Conservation (phyloP, 1,140 invertebrate species). For the Papilio helenus region DNA sequence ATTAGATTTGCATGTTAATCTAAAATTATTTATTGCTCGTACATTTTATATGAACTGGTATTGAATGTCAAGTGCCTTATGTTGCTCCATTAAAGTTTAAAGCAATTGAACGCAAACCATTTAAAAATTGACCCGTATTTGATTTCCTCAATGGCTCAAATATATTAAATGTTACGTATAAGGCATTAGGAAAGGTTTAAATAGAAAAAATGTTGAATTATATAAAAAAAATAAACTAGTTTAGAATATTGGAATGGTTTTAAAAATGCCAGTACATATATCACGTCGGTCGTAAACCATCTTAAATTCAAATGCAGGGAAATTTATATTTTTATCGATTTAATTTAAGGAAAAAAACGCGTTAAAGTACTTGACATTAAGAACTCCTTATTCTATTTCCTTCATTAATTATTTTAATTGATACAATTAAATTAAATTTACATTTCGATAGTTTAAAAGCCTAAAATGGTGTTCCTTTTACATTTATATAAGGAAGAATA, state of each 20-base stretch:
- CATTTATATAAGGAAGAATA: neutral
- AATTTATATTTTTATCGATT: neutral
- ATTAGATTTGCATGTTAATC: slow-evolving; percentile 23
- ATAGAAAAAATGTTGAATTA: neutral
- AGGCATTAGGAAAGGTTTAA: neutral
- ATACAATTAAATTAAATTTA: neutral
- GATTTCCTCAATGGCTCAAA: slow-evolving; percentile 8
- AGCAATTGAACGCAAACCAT: slow-evolving; percentile 30
- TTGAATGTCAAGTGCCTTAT: slow-evolving; percentile 35
- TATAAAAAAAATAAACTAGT: neutral
- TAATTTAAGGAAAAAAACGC: neutral
- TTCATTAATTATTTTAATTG: neutral
- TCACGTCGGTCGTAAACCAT: neutral
- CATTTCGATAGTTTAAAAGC: neutral
- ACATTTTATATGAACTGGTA: slow-evolving; percentile 25
- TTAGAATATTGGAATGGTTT: neutral
- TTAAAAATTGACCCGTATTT: slow-evolving; percentile 11
- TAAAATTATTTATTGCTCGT: slow-evolving; percentile 27
- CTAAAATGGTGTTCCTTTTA: neutral
- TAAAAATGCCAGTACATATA: neutral
- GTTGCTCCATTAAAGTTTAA: slow-evolving; percentile 23
- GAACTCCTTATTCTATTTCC: neutral
- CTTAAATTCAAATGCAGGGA: neutral
- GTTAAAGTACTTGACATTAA: neutral
- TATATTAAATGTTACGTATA: neutral